Evolutionary conservation across 1,140 invertebrate species (phyloP).

Genomic region (Drosophila burlai): DNA sequence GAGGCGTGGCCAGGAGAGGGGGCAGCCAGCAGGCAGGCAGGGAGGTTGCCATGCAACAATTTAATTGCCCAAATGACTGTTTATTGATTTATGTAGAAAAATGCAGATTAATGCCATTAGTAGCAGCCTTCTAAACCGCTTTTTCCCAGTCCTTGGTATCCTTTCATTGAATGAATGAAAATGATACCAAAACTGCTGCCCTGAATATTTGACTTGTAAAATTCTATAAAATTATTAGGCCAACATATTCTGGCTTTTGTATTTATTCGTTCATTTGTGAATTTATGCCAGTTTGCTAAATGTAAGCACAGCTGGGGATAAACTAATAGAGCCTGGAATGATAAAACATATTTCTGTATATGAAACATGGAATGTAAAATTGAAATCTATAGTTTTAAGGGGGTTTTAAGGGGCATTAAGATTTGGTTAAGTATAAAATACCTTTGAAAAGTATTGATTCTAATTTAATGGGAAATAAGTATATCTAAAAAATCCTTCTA

Average conservation of each 20-base stretch:
- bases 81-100: constrained; percentile 73
- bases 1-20: constrained; percentile 12
- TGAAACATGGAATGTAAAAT: too few species aligned
- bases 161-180: constrained; percentile 35
- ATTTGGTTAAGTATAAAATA: neutral
- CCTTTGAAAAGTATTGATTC: neutral
- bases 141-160: neutral
- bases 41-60: constrained; percentile 66
- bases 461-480: neutral
- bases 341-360: neutral
- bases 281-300: constrained; percentile 33
- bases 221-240: constrained; percentile 24
- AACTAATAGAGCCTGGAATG: too few species aligned
- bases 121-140: constrained; percentile 17
- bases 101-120: constrained; percentile 68
- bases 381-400: neutral
- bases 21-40: neutral
- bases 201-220: constrained; percentile 26
- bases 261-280: constrained; percentile 29
- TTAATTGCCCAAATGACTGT: constrained; percentile 72
- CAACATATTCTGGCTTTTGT: constrained; percentile 11
- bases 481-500: neutral
- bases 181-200: constrained; percentile 12
- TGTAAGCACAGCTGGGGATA: neutral
- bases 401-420: neutral